phyloP scores from a whole-genome alignment of 2,888 invertebrate species.

The Campoletis raptor region DNA sequence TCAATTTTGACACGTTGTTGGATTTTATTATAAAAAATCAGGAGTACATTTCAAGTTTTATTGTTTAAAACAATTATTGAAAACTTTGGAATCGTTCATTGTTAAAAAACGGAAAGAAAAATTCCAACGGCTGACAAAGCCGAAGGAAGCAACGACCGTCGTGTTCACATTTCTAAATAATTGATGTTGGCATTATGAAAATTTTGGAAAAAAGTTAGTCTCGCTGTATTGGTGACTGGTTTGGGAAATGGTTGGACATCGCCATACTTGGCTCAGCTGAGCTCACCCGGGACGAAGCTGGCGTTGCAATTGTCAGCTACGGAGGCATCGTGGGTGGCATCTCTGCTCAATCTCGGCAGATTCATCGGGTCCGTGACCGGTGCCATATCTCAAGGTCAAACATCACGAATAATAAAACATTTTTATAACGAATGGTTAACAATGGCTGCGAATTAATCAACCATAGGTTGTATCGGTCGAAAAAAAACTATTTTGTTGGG shows the following conservation, averaged over 20 bases:
- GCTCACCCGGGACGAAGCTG: slow-evolving; percentile 70
- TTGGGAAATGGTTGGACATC: slow-evolving; percentile 82
- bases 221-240: slow-evolving; percentile 79
- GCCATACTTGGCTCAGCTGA: slow-evolving; percentile 82
- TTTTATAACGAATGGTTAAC: neutral
- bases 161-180: too few relatives aligned
- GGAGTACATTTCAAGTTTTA: too few relatives aligned
- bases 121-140: too few relatives aligned
- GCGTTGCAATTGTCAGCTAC: slow-evolving; percentile 76
- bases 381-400: slow-evolving; percentile 79
- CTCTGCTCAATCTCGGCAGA: slow-evolving; percentile 81
- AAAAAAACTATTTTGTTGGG: slow-evolving; percentile 78
- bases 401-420: neutral
- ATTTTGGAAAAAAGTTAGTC: slow-evolving; percentile 63
- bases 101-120: too few relatives aligned
- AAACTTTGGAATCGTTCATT: too few relatives aligned
- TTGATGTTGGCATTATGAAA: neutral
- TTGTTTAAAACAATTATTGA: too few relatives aligned
- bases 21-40: too few relatives aligned
- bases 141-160: too few relatives aligned
- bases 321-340: slow-evolving; percentile 82
- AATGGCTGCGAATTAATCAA: neutral
- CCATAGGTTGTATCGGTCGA: slow-evolving; percentile 78
- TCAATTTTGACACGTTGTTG: too few relatives aligned
- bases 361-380: slow-evolving; percentile 79